These are phyloP conservation scores for Andrena cerasifolii DNA, from an alignment of 1,140 invertebrate species.

Conservation along the genomic window DNA sequence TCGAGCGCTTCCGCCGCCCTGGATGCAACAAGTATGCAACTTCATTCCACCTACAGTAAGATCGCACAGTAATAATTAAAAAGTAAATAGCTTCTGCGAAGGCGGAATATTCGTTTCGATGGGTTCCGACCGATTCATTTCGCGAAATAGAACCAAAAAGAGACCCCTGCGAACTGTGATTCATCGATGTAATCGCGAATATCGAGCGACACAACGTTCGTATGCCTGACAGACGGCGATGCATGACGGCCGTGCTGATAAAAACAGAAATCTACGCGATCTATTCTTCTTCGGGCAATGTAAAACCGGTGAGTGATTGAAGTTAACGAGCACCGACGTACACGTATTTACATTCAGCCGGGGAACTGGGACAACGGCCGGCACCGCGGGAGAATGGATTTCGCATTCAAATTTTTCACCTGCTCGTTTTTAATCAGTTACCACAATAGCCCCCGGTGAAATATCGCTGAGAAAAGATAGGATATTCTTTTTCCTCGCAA, in stretches of 20 bases:
- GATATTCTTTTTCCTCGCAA: background rate
- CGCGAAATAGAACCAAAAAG: too few relatives aligned
- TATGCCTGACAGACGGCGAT: background rate
- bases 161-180: too few relatives aligned
- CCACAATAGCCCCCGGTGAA: background rate
- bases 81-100: too few relatives aligned
- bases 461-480: background rate
- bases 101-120: too few relatives aligned
- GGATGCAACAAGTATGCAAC: too few relatives aligned
- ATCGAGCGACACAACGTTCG: background rate
- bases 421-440: conserved; percentile 37
- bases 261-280: conserved; percentile 2
- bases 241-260: background rate
- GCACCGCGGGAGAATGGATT: conserved; percentile 22
- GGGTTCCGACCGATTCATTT: too few relatives aligned
- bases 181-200: background rate
- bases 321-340: conserved; percentile 28
- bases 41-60: too few relatives aligned
- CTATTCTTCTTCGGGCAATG: conserved; percentile 5
- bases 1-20: too few relatives aligned
- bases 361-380: conserved; percentile 15
- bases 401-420: conserved; percentile 32
- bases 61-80: too few relatives aligned
- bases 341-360: background rate
- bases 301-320: conserved; percentile 14